Base-by-base conservation (phyloP, 2,797 vertebrate genomes). In the Telmatherina bonti region DNA sequence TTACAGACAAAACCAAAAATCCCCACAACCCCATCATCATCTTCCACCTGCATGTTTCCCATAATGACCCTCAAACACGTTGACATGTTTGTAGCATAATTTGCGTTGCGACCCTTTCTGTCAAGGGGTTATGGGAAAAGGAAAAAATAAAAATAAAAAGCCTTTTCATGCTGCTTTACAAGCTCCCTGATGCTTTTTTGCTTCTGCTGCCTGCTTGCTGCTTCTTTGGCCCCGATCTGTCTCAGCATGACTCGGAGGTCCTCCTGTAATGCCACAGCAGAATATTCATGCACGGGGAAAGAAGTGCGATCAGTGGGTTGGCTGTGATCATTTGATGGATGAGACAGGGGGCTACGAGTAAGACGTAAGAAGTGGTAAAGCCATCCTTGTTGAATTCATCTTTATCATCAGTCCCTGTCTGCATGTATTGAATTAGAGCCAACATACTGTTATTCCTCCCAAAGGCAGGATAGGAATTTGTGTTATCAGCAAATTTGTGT, bases 111-210 rank as follows among this genome's bases (percentile, higher is more conserved):
- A 83, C 79, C 84, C 47, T 16, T 59, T 8, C 36, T 72, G 79
- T 78, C 70, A 76, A 45, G 63, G 63, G 76, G 74, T 64, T 68
- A 74, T 53, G 65, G 74, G 35, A 12, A 7, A 13, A 33, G n/a
- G 22, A 18, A n/a, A 57, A 12, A 12, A 20, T 18, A 10, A 15
- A 43, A 29, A 12, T 41, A 74, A 82, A 86, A 86, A 64, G 16
- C 58, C 57, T 82, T 84, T 74, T 22, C 75, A 70, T 62, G 59
- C 71, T 73, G 83, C 72, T 89, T 86, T 74, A 77, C 81, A 63
- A 66, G 71, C 41, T 74, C 67, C 74, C 78, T 29, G 27, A 64
- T 77, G 83, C 70, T n/a, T 73, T 83, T 76, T 62, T 72, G 24
- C 63, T 68, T 27, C 56, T 30, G 45, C 51, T 51, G 71, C 52